Evolutionary conservation across 2,888 invertebrate species (phyloP), one percentile per base, ranked within the genome.

Genomic region (Megastigmus dorsalis): DNA sequence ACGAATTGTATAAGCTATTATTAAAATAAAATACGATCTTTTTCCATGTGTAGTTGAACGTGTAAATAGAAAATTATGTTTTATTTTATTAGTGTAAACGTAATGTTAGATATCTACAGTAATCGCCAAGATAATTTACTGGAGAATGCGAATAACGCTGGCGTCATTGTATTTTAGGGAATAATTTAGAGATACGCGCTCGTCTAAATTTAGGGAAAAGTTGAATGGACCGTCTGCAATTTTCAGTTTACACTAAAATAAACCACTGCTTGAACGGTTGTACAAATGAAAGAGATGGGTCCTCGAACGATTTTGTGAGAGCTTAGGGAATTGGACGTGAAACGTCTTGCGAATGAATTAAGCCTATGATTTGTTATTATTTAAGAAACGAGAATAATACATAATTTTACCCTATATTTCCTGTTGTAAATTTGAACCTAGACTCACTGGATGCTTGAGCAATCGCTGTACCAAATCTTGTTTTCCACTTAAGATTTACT

Each of bases 151-250:
- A 48, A 62, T 62, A 62, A n/a, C 5, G 13, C 48, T 6, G 20
- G 9, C 20, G 20, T 48, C 33, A 20, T 55, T 41, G 38, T 28
- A 28, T 20, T 45, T 50, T 60, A 36, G 48, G 3, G 1, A 36
- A 20, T 55, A 55, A n/a, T 52, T 41, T 43, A 13, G 1, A 41
- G n/a, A 7, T 54, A 13, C 45, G n/a, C n/a, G n/a, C n/a, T n/a
- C n/a, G n/a, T 54, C 2, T 30, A 38, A 38, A 7, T n/a, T n/a
- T 23, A 68, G 10, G 18, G 26, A 52, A 63, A 45, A 68, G 1
- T 54, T 36, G 33, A 60, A 30, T 60, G 54, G 52, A 28, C 13
- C 23, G 59, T 73, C 73, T 67, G 45, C 60, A 60, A 67, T 67
- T 10, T 60, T 67, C 15, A 57, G 10, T 33, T 30, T 18, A 33